phyloP scores from a whole-genome alignment of 2,113 vertebrate species.

The Barnardius zonarius region DNA sequence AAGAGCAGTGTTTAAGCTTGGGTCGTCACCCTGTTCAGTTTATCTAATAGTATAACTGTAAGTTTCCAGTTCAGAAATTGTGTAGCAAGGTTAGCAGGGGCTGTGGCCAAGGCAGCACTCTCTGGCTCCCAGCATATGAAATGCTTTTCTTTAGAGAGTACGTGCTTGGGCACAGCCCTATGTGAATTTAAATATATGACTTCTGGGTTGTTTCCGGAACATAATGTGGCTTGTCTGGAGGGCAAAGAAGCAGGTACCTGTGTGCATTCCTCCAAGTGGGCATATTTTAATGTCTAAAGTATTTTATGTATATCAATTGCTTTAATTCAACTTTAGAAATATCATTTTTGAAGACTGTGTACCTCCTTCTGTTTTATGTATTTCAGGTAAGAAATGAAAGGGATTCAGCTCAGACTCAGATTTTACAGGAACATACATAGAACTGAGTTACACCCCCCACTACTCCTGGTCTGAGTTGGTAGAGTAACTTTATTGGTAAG shows the following conservation, averaged over 20 bases:
- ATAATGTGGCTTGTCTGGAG: background rate
- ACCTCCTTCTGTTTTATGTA: background rate
- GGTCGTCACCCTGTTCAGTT: background rate
- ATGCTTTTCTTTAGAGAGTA: background rate
- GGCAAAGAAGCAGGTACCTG: background rate
- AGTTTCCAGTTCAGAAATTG: background rate
- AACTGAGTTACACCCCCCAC: background rate
- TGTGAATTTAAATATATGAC: background rate
- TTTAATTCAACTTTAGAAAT: background rate
- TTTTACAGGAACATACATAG: background rate
- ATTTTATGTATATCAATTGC: background rate
- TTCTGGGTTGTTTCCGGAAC: background rate
- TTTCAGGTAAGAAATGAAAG: background rate
- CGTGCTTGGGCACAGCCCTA: background rate
- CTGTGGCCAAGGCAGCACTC: background rate
- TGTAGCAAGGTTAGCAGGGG: background rate
- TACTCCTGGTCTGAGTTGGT: background rate
- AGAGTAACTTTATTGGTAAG: slow-evolving; percentile 1
- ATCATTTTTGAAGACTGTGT: background rate
- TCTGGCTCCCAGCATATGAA: background rate
- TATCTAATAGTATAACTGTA: background rate
- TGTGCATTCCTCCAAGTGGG: background rate
- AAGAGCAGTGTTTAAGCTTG: background rate
- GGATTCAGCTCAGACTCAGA: background rate
- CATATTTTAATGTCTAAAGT: background rate